Conservation (phyloP, 2,797 vertebrate species). For the Silurus lanzhouensis region DNA sequence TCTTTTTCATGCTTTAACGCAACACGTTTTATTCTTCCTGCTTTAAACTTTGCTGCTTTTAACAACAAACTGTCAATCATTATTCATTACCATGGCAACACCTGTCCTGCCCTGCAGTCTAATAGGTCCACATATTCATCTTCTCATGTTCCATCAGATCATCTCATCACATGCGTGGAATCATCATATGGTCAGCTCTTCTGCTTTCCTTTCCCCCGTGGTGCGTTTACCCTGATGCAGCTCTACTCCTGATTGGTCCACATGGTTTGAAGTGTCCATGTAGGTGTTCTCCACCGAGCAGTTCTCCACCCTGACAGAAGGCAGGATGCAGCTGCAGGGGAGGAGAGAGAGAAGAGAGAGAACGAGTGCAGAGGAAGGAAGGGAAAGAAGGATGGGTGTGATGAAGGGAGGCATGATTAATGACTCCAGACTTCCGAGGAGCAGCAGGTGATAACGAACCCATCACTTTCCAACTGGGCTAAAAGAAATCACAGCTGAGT, state of each 20-base stretch:
- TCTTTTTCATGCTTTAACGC: constrained; percentile 45
- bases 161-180: neutral
- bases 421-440: constrained; percentile 60
- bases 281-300: neutral
- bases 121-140: neutral
- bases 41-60: constrained; percentile 22
- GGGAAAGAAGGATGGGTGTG: neutral
- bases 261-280: neutral
- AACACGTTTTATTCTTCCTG: constrained; percentile 12
- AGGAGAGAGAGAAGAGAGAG: neutral
- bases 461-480: constrained; percentile 47
- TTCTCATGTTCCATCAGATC: neutral
- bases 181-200: too few relatives aligned
- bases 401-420: constrained; percentile 58
- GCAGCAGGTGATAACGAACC: constrained; percentile 65
- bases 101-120: neutral
- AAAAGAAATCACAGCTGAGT: constrained; percentile 12
- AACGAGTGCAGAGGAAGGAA: constrained; percentile 4
- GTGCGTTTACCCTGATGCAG: neutral
- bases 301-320: constrained; percentile 1
- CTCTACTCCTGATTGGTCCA: neutral
- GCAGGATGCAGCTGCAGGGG: constrained; percentile 4
- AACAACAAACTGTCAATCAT: constrained; percentile 8
- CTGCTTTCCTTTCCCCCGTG: neutral
- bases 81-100: constrained; percentile 11